A percentile compares a stretch with the other conserved stretches of the same genome.
These are phyloP conservation scores for Pseudolycoriella hygida DNA, from an alignment of 2,888 invertebrate genomes.

Conservation along the genomic window DNA sequence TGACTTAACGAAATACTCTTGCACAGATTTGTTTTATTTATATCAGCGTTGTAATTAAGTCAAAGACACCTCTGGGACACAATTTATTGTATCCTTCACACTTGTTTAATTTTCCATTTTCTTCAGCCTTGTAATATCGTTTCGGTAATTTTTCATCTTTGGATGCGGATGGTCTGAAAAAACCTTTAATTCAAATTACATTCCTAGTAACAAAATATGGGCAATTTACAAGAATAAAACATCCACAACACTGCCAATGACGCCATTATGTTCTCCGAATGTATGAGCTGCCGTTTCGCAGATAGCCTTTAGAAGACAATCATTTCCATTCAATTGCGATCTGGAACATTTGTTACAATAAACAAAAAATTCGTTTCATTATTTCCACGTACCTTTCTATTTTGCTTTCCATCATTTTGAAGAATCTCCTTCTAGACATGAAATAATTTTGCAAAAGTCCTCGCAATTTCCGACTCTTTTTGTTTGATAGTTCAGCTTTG, in stretches of 20 bases:
- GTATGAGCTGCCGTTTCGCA: constrained; percentile 43
- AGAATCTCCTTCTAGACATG: constrained; percentile 32
- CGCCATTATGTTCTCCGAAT: constrained; percentile 38
- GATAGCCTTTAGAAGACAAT: constrained; percentile 44
- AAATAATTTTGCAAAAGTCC: no score
- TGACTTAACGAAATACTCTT: no score
- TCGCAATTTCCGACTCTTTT: no score
- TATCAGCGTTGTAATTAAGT: constrained; percentile 26
- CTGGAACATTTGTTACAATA: constrained; percentile 24
- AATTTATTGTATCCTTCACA: constrained; percentile 32
- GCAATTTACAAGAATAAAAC: constrained; percentile 46
- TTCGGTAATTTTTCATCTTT: constrained; percentile 34
- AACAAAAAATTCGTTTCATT: neutral
- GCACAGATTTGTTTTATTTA: no score
- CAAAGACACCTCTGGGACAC: constrained; percentile 37
- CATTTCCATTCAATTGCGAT: constrained; percentile 37
- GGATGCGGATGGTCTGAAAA: constrained; percentile 41
- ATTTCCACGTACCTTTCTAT: constrained; percentile 33
- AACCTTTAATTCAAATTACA: neutral
- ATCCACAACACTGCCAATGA: constrained; percentile 46
- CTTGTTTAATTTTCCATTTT: constrained; percentile 30
- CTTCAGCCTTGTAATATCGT: constrained; percentile 38
- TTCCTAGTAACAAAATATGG: constrained; percentile 1
- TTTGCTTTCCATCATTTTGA: constrained; percentile 35
- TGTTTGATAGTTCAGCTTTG: no score